Evolutionary conservation across 2,888 invertebrate genomes (phyloP).

Genomic region (Pseudanteris insignis): DNA sequence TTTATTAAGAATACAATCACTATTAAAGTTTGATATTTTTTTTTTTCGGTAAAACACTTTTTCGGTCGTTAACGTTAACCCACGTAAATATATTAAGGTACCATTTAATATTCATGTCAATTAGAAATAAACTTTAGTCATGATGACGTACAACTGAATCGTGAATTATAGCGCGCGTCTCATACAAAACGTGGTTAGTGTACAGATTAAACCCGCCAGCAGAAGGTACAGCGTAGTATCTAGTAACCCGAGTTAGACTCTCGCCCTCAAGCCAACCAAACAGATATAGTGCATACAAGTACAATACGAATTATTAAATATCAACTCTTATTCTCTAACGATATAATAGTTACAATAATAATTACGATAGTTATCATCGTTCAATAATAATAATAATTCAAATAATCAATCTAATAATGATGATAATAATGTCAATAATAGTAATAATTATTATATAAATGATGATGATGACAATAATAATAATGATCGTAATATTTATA

Average conservation of each 20-base stretch:
- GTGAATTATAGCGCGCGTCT: background rate
- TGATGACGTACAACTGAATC: background rate
- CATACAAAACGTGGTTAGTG: conserved; percentile 9
- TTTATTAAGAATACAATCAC: no score
- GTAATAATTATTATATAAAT: conserved; percentile 32
- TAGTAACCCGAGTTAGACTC: conserved; percentile 67
- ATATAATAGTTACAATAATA: conserved; percentile 62
- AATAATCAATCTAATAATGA: conserved; percentile 27
- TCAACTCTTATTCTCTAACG: conserved; percentile 66
- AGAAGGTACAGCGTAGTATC: conserved; percentile 67
- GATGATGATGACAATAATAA: conserved; percentile 32
- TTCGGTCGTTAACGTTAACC: no score
- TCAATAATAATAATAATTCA: conserved; percentile 33
- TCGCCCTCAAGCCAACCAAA: conserved; percentile 67
- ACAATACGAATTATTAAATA: conserved; percentile 66
- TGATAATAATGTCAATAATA: conserved; percentile 34
- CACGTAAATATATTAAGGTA: no score
- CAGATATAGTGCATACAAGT: conserved; percentile 67
- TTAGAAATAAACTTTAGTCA: background rate
- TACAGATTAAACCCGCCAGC: conserved; percentile 55
- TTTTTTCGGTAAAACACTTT: no score
- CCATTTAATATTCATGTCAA: no score
- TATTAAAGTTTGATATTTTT: no score
- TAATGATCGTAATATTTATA: conserved; percentile 36
- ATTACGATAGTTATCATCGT: conserved; percentile 42